Percentiles rank a stretch among this genome's conserved stretches.
phyloP scores from a whole-genome alignment of 2,797 vertebrate genomes.

The Alfaro cultratus region DNA sequence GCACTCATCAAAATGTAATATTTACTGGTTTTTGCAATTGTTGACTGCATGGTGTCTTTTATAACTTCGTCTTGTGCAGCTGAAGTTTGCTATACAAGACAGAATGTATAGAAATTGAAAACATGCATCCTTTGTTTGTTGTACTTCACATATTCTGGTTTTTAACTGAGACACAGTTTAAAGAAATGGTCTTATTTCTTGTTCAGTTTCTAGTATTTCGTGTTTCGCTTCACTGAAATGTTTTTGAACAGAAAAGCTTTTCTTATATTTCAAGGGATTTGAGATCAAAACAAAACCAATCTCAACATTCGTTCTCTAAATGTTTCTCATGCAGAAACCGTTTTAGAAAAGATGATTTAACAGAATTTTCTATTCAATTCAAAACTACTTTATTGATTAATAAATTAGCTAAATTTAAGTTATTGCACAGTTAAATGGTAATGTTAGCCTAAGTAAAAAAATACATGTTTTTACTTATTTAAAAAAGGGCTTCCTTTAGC shows the following conservation, averaged over 20 bases:
- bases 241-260: background rate
- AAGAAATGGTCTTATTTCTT: background rate
- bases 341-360: background rate
- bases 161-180: background rate
- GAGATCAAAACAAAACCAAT: background rate
- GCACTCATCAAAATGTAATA: too few relatives aligned
- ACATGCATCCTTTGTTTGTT: background rate
- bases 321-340: background rate
- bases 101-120: background rate
- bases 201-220: background rate
- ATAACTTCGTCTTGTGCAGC: too few relatives aligned
- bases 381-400: too few relatives aligned
- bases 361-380: background rate
- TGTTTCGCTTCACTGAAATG: background rate
- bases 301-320: background rate
- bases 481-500: background rate
- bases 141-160: background rate
- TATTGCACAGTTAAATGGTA: background rate
- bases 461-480: background rate
- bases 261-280: background rate
- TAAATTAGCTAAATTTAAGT: too few relatives aligned
- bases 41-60: too few relatives aligned
- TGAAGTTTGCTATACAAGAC: too few relatives aligned
- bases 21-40: too few relatives aligned
- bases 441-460: background rate